phyloP scores from a whole-genome alignment of 2,797 vertebrate genomes.

The Tadarida brasiliensis region DNA sequence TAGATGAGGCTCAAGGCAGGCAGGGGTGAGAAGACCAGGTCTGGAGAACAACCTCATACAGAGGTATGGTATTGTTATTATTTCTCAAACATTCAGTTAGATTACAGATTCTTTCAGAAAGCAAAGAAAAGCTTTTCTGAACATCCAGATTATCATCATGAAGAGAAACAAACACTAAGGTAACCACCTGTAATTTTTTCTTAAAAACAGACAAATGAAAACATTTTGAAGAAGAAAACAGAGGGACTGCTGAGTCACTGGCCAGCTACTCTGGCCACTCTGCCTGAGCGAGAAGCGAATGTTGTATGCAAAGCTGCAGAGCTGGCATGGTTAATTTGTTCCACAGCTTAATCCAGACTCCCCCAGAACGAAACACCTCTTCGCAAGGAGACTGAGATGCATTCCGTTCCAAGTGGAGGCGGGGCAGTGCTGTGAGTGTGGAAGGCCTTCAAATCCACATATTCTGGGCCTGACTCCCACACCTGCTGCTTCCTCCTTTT shows the following conservation, averaged over 20 bases:
- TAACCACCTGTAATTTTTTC: background rate
- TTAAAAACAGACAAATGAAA: background rate
- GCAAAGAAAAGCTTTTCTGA: background rate
- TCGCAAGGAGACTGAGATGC: background rate
- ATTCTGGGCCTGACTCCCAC: background rate
- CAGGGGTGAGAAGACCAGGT: background rate
- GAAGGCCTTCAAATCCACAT: background rate
- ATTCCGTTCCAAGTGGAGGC: background rate
- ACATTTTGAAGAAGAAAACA: background rate
- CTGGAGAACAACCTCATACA: background rate
- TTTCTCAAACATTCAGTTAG: background rate
- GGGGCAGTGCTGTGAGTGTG: background rate
- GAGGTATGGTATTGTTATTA: background rate
- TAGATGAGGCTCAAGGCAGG: accelerated
- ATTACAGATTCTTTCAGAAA: background rate
- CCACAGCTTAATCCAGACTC: too few relatives aligned
- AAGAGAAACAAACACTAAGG: background rate
- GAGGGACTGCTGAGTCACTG: background rate
- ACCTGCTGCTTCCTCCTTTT: background rate
- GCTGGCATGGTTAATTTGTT: background rate
- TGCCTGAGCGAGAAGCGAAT: background rate
- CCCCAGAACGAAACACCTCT: background rate
- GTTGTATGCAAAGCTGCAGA: background rate
- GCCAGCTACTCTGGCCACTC: background rate
- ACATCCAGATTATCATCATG: background rate